A percentile compares a stretch with the other conserved stretches of the same genome.
These are phyloP conservation scores for Hydrotaea cyrtoneurina DNA, from an alignment of 2,888 invertebrate genomes.

Conservation along the genomic window DNA sequence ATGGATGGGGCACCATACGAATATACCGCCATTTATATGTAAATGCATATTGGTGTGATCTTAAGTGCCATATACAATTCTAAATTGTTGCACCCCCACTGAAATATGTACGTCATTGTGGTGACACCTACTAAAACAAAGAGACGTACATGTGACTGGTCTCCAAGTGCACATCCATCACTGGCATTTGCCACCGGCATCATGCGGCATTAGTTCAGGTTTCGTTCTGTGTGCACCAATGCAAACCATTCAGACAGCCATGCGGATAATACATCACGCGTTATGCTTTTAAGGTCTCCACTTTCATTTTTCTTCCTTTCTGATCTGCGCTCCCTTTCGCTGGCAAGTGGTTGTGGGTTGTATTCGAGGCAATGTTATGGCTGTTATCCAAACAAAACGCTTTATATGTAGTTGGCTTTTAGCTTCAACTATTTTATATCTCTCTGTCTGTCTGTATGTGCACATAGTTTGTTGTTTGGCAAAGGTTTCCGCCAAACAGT, in stretches of 20 bases:
- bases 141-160: slow-evolving; percentile 37
- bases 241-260: not conserved
- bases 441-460: slow-evolving; percentile 16
- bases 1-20: no score
- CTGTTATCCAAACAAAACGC: slow-evolving; percentile 16
- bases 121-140: slow-evolving; percentile 40
- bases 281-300: slow-evolving; percentile 50
- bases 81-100: slow-evolving; percentile 18
- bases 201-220: slow-evolving; percentile 9
- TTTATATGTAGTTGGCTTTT: slow-evolving; percentile 36
- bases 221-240: not conserved
- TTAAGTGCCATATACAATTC: slow-evolving; percentile 46
- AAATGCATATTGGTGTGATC: slow-evolving; percentile 22
- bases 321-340: slow-evolving; percentile 7
- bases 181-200: slow-evolving; percentile 45
- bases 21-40: not conserved
- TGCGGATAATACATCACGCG: slow-evolving; percentile 43
- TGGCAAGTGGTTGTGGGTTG: not conserved
- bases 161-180: slow-evolving; percentile 55
- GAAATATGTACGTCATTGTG: slow-evolving; percentile 44
- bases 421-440: slow-evolving; percentile 10
- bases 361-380: slow-evolving; percentile 2
- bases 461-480: not conserved
- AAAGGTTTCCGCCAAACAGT: slow-evolving; percentile 18
- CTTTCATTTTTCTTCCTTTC: slow-evolving; percentile 1